Conservation (phyloP, 2,113 vertebrate genomes). For the Motacilla tschutschensis region DNA sequence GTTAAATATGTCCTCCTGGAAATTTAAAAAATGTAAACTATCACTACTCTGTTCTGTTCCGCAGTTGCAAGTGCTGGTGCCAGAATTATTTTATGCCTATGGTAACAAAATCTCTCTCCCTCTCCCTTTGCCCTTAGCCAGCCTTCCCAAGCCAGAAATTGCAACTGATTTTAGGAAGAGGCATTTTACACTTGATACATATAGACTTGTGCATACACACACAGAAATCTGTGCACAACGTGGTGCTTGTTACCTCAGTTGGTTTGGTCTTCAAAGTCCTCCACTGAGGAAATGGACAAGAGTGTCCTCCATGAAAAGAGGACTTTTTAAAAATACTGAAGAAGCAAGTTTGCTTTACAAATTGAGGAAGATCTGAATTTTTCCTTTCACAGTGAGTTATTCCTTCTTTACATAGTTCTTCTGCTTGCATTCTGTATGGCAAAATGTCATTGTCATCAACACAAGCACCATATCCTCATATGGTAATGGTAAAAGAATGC, state of each 20-base stretch:
- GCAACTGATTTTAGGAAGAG: neutral
- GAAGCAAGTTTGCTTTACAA: neutral
- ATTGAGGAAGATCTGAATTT: neutral
- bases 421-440: neutral
- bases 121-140: slow-evolving; percentile 33
- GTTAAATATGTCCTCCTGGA: slow-evolving; percentile 41
- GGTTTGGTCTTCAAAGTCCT: neutral
- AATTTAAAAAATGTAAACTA: slow-evolving; percentile 54
- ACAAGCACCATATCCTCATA: neutral
- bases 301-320: neutral
- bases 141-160: neutral
- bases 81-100: slow-evolving; percentile 36
- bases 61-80: slow-evolving; percentile 4
- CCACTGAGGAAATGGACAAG: neutral
- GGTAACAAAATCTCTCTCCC: slow-evolving; percentile 51
- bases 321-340: neutral
- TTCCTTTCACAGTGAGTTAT: neutral
- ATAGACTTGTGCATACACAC: neutral
- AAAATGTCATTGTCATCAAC: neutral
- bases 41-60: slow-evolving; percentile 22
- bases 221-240: neutral
- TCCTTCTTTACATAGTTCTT: neutral
- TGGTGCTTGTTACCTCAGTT: neutral
- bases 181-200: neutral
- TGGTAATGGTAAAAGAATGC: neutral